Conservation (phyloP, 2,797 vertebrate species). For the Tarsius wallacei region DNA sequence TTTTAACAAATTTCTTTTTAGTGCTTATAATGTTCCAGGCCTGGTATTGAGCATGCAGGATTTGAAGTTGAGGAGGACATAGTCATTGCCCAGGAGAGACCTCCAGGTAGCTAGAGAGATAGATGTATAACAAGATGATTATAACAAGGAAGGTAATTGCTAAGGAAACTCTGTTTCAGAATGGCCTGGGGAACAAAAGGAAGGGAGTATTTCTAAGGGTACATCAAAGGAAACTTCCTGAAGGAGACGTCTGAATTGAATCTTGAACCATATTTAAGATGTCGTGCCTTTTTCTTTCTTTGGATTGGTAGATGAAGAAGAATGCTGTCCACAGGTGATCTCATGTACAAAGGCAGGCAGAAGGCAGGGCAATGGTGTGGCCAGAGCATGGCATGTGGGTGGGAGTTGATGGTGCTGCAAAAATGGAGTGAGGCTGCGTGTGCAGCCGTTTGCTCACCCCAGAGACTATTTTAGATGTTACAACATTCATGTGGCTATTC, state of each 20-base stretch:
- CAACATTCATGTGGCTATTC: not conserved
- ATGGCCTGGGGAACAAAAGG: not conserved
- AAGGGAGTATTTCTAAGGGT: not conserved
- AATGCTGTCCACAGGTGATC: not conserved
- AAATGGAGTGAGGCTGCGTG: not conserved
- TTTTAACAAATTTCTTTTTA: not conserved
- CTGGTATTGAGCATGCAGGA: not conserved
- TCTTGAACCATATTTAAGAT: not conserved
- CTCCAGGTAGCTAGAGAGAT: not conserved
- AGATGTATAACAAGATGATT: not conserved
- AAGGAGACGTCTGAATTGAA: not conserved
- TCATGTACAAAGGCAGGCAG: not conserved
- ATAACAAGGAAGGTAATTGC: not conserved
- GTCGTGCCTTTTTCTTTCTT: not conserved
- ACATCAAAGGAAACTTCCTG: not conserved
- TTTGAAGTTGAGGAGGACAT: not conserved
- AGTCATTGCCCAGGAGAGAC: not conserved
- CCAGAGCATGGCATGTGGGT: not conserved
- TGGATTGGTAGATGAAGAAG: not conserved
- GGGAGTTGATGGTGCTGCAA: not conserved
- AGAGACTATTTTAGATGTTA: not conserved
- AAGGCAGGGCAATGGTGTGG: not conserved
- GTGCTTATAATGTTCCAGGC: not conserved
- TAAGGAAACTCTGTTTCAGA: not conserved
- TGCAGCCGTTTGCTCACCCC: not conserved